These are phyloP conservation scores for Toxostoma redivivum DNA, from an alignment of 2,113 vertebrate genomes.

Conservation along the genomic window DNA sequence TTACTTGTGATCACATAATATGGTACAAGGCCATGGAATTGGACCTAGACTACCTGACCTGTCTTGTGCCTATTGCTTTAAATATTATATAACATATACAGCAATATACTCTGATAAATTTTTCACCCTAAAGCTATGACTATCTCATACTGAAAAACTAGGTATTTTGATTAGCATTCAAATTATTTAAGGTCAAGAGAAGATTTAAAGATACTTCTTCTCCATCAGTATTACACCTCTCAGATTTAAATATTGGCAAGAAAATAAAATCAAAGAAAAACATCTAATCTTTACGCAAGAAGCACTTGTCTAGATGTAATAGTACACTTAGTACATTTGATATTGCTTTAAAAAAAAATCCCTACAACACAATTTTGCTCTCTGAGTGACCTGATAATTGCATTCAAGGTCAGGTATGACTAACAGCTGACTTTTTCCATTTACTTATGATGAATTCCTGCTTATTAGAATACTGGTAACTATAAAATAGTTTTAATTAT, in stretches of 20 bases:
- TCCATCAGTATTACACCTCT: neutral
- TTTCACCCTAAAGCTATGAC: neutral
- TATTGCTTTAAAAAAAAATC: neutral
- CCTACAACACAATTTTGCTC: neutral
- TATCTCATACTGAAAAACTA: neutral
- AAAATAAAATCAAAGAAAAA: neutral
- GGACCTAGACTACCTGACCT: neutral
- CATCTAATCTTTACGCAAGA: neutral
- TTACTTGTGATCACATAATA: neutral
- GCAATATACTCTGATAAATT: neutral
- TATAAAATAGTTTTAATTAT: neutral
- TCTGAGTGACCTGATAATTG: neutral
- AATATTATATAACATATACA: neutral
- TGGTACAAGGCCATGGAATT: neutral
- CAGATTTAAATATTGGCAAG: neutral
- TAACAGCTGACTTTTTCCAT: neutral
- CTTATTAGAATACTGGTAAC: neutral
- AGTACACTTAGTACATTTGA: neutral
- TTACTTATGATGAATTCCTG: neutral
- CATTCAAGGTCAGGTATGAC: neutral
- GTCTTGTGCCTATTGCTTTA: neutral
- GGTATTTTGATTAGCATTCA: neutral
- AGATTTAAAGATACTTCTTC: neutral
- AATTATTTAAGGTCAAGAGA: neutral
- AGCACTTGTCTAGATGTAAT: neutral